Evolutionary conservation across 2,797 vertebrate genomes (phyloP), one percentile per base, ranked within the genome.

Genomic region (Decapterus maruadsi): DNA sequence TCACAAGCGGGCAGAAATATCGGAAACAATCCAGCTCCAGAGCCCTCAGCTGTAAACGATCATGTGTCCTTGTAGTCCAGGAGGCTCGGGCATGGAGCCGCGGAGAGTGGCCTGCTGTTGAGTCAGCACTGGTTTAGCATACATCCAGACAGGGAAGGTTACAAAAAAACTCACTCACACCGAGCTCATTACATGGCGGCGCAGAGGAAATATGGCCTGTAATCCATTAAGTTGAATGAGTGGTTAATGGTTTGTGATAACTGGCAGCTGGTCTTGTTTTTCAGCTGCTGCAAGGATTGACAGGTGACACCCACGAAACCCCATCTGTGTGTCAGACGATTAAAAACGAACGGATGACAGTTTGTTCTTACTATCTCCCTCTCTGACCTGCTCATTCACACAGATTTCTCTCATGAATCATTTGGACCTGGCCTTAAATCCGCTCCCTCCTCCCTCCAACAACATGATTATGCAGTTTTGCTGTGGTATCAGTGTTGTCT

Each of bases 91-190:
- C 63, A 22, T 8, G 3, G 77, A 75, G 56, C 72, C 73, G 72
- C 80, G 72, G 70, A 48, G 6, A 46, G 26, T 3, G 63, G 63
- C 71, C 70, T 16, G 29, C 46, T 72, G 89, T 86, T 82, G 87
- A 91, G 81, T 90, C 89, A 90, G 89, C 90, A 77, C 62, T 46
- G 71, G 75, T 85, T 81, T 64, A 72, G 74, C 51, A 54, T n/a
- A 67, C n/a, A n/a, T 36, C 54, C 17, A n/a, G 72, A 69, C 68
- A 9, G 70, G 54, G 13, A 85, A 77, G 55, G 73, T 70, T 68
- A 68, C 50, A 26, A 1, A 31, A 31, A 54, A 57, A 53, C 59
- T 34, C 43, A 0, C 54, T 53, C 38, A 34, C 31, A 34, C 60
- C 14, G 42, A 69, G 65, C 26, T 70, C 48, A 0, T 55, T 67